Conservation (phyloP, 2,797 vertebrate genomes). For the Rhinoraja longicauda region DNA sequence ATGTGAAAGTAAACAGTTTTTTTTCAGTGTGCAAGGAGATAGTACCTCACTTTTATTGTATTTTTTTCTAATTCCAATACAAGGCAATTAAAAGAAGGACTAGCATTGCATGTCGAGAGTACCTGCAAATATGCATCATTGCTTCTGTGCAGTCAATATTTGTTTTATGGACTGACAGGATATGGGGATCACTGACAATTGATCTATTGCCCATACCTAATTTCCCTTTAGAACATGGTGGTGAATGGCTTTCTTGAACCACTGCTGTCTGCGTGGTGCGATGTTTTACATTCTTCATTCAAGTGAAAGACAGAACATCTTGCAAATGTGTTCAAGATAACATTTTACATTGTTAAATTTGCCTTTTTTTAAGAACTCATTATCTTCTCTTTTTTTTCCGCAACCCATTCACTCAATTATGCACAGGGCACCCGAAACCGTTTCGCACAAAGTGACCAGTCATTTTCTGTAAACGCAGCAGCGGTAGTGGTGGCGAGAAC, state of each 20-base stretch:
- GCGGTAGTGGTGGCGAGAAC: not conserved
- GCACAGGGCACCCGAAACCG: not conserved
- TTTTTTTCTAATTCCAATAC: not conserved
- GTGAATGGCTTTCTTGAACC: too few species aligned
- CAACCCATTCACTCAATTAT: not conserved
- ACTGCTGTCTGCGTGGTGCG: not conserved
- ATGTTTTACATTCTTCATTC: not conserved
- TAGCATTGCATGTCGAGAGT: not conserved
- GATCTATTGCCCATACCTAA: too few species aligned
- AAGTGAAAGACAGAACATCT: not conserved
- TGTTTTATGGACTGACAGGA: not conserved
- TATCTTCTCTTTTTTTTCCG: not conserved
- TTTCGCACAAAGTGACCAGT: not conserved
- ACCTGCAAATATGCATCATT: not conserved
- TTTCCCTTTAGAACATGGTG: too few species aligned
- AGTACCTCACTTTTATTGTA: not conserved
- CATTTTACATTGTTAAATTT: not conserved
- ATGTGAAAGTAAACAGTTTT: not conserved
- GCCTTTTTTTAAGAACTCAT: not conserved
- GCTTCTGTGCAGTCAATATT: not conserved
- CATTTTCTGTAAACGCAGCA: not conserved
- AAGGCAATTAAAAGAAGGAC: not conserved
- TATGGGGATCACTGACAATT: too few species aligned
- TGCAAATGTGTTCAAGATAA: not conserved
- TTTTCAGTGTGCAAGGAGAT: not conserved